Conservation (phyloP, 1,140 invertebrate genomes). For the Panagrolaimus sp. region DNA sequence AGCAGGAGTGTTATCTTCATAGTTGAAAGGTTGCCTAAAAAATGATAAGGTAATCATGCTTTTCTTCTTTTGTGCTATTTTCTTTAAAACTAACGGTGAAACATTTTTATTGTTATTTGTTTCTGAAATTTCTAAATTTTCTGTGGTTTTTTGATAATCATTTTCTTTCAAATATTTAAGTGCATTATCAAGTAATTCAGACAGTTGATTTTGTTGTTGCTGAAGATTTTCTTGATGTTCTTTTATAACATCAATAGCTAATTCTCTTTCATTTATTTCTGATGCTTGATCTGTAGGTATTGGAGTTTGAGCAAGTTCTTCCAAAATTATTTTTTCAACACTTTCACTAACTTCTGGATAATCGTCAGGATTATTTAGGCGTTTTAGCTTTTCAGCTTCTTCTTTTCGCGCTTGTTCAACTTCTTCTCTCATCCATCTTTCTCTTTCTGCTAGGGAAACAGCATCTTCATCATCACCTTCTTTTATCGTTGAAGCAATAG, state of each 20-base stretch:
- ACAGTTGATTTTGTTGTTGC: slow-evolving; percentile 13
- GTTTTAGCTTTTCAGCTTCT: not conserved
- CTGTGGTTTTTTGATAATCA: not conserved
- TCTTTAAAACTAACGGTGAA: too few relatives aligned
- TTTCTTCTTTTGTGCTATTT: too few relatives aligned
- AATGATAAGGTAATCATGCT: too few relatives aligned
- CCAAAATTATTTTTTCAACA: not conserved
- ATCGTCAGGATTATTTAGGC: not conserved
- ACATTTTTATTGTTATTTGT: too few relatives aligned
- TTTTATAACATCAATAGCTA: not conserved
- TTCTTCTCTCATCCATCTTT: slow-evolving; percentile 13
- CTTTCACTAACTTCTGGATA: not conserved
- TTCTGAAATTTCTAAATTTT: too few relatives aligned
- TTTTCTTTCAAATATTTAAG: not conserved
- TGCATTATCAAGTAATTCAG: slow-evolving; percentile 6
- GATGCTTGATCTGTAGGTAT: not conserved
- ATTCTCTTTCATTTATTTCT: not conserved
- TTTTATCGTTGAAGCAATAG: slow-evolving; percentile 7
- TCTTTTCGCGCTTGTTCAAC: not conserved
- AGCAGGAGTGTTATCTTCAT: slow-evolving; percentile 2
- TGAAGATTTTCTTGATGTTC: slow-evolving; percentile 16
- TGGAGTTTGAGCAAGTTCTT: not conserved
- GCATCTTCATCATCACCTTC: slow-evolving; percentile 7
- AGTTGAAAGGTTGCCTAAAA: too few relatives aligned
- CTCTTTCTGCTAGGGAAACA: not conserved